phyloP scores from a whole-genome alignment of 2,113 vertebrate genomes.

The Notarius quadriscutis region DNA sequence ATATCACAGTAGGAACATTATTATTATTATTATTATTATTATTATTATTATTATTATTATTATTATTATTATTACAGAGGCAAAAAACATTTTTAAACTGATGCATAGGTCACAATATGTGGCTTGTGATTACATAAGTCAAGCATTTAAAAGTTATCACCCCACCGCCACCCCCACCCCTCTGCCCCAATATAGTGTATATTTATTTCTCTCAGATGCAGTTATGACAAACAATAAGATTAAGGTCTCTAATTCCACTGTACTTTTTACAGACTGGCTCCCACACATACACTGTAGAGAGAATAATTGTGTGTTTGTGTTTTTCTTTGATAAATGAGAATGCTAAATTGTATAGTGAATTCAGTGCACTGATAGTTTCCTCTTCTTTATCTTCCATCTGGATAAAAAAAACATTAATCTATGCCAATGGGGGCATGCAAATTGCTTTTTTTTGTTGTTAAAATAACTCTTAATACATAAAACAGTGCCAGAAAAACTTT shows the following conservation, averaged over 20 bases:
- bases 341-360: background rate
- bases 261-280: background rate
- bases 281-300: background rate
- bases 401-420: background rate
- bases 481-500: conserved; percentile 19
- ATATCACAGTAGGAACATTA: background rate
- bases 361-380: background rate
- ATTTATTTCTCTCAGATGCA: background rate
- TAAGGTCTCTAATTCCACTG: background rate
- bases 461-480: conserved; percentile 23
- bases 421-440: conserved; percentile 7
- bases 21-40: conserved; percentile 14
- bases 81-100: background rate
- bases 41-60: conserved; percentile 14
- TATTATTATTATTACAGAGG: background rate
- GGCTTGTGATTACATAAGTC: background rate
- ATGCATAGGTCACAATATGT: background rate
- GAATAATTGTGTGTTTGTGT: background rate
- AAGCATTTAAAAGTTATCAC: background rate
- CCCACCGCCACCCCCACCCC: background rate
- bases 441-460: background rate
- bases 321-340: conserved; percentile 3
- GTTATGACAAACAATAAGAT: background rate
- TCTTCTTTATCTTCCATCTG: background rate
- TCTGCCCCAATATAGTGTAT: background rate